Evolutionary conservation across 2,113 vertebrate species (phyloP), one percentile per base, ranked within the genome.

Genomic region (Poecilia latipinna): DNA sequence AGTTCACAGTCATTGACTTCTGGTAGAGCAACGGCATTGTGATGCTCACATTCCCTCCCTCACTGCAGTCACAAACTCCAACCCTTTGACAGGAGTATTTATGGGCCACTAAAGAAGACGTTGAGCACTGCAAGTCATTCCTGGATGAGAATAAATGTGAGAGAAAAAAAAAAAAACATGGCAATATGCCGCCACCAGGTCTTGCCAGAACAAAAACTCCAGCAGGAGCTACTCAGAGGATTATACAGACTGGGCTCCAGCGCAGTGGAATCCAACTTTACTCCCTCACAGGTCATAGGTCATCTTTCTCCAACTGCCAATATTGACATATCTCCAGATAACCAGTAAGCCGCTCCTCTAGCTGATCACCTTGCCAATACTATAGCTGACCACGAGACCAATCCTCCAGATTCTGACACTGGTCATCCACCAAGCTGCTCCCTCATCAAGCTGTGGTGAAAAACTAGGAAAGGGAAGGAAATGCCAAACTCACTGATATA

Each of bases 171-270:
- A 64, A 64, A 73, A 29, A 22, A 37, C 12, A 51, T 28, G 35
- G 48, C 37, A 44, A 26, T 64, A 33, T 4, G 26, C 29, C 15
- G 66, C 66, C 66, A 24, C 63, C 63, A 74, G 63, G 42, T 74
- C 2, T 57, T 22, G 44, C 57, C 13, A 74, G 17, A n/a, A 60
- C 68, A 4, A 0, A 15, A 1, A 32, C 54, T 19, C 72, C 32
- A 8, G 4, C 26, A 29, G 72, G 48, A 28, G 32, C 48, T 29
- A 60, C 63, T 31, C 44, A 3, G 12, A 74, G 31, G 35, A 74
- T 0, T 35, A 24, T 66, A 8, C 5, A 39, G 0, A 48, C 62
- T 37, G 63, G 4, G 4, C 39, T 74, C 10, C 61, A 54, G 44
- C 57, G 22, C 3, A 26, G 0, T 24, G 61, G 61, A 74, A 0